phyloP scores from a whole-genome alignment of 1,140 invertebrate species.

The Lamellibrachia luymesi region DNA sequence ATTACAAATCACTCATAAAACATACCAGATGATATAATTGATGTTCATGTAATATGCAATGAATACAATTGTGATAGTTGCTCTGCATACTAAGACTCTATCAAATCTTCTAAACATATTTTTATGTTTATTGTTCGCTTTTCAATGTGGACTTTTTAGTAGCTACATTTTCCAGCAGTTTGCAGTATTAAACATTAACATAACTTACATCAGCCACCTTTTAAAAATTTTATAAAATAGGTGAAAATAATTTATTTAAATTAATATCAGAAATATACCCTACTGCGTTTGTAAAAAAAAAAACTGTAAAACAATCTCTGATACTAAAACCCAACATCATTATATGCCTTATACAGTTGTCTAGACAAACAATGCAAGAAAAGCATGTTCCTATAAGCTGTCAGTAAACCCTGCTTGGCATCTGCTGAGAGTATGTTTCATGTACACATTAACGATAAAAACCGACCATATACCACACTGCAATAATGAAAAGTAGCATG shows the following conservation, averaged over 20 bases:
- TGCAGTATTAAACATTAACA: neutral
- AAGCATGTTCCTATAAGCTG: neutral
- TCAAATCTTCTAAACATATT: neutral
- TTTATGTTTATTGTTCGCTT: neutral
- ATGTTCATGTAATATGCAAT: too few relatives aligned
- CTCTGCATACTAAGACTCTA: neutral
- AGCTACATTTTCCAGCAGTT: neutral
- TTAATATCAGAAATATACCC: constrained; percentile 1
- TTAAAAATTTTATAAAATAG: neutral
- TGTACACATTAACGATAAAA: neutral
- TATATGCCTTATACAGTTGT: neutral
- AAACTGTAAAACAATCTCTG: neutral
- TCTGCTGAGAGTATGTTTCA: neutral
- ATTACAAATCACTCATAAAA: constrained; percentile 6
- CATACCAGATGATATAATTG: neutral
- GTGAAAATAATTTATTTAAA: neutral
- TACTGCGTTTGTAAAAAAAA: neutral
- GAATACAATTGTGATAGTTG: neutral
- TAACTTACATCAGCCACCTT: neutral
- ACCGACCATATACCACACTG: neutral
- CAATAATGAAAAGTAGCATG: neutral
- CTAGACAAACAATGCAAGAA: neutral
- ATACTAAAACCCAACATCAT: neutral
- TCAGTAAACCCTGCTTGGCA: neutral
- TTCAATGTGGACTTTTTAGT: neutral